Evolutionary conservation across 2,113 vertebrate genomes (phyloP), one percentile per base, ranked within the genome.

Genomic region (Amazona guildingii): DNA sequence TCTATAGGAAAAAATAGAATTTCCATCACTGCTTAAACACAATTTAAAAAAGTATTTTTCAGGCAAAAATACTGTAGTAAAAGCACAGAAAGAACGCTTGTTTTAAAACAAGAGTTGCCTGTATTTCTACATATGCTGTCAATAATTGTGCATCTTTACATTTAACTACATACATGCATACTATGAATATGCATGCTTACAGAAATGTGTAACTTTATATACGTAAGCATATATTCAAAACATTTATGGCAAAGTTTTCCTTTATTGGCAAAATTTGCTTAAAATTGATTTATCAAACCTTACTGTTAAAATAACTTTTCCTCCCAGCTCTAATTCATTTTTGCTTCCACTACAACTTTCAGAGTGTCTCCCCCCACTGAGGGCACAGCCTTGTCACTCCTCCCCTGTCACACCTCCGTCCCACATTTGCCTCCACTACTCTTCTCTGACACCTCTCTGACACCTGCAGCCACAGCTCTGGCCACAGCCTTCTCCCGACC

Each of bases 111-210:
- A 39, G 31, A 54, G 7, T 11, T 25, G 27, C 3, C 25, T 55
- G 0, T 25, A 17, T n/a, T 46, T 44, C 25, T 48, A 24, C 3
- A 5, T 2, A 5, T 11, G 7, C 41, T 63, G 21, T 7, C 28
- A 33, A 18, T 8, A 78, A 27, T 9, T 78, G 23, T 62, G 12
- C 61, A 48, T 2, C 12, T 49, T 48, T 5, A 37, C 23, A 28
- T n/a, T 13, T n/a, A 76, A 17, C 20, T 44, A 4, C 2, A 17
- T 8, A 10, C 10, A 37, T 2, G 6, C 14, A 25, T 3, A 9
- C 2, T 0, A 11, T 5, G 44, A 13, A 52, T 4, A 7, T 0
- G 0, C 14, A 4, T 23, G 13, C 31, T 21, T 39, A 35, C 1
- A 54, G 21, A n/a, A 19, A 24, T 1, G 10, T 13, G 13, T 4